Evolutionary conservation across 37 sponge, comb jelly and placozoan species (phyloP), one percentile per base, ranked within the genome.

Genomic region (Mnemiopsis leidyi): DNA sequence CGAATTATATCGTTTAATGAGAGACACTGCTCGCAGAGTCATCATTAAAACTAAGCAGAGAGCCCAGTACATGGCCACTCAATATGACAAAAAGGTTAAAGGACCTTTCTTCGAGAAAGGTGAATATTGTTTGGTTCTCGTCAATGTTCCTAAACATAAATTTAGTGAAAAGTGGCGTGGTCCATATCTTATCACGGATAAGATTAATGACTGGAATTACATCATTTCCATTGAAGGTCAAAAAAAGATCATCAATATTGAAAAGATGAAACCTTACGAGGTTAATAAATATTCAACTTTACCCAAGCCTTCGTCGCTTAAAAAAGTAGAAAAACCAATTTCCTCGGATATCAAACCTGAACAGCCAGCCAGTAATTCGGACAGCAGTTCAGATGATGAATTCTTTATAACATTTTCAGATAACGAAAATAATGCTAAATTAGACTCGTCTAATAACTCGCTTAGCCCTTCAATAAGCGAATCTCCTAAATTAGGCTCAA

Each of bases 211-310:
- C 25, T 33, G 36, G 33, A 85, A 85, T 40, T 85, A 85, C 23
- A 40, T 85, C 39, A 85, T 85, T 39, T 28, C 38, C 24, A 7
- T 85, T 39, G 39, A 85, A 24, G 90, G 90, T 18, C 38, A 9
- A 16, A 18, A 40, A 36, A 85, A 85, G 39, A 25, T 85, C 24
- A 61, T 85, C 18, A 85, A 40, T 85, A 85, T 85, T 39, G 23
- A 35, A 18, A 85, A 85, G 25, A 9, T 85, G 48, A 85, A 85
- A 85, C 90, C 13, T 39, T 85, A 40, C 90, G 39, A 85, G 48
- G 24, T 37, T 18, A 39, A 38, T 40, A 85, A 85, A 85, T 85
- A 85, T 37, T 85, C 90, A 85, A 85, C 9, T 32, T 28, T 69
- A 28, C n/a, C 73, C 9, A 69, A 16, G 21, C 9, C 9, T 18